Conservation (phyloP, 2,113 vertebrate species). For the Bubo scandiacus region DNA sequence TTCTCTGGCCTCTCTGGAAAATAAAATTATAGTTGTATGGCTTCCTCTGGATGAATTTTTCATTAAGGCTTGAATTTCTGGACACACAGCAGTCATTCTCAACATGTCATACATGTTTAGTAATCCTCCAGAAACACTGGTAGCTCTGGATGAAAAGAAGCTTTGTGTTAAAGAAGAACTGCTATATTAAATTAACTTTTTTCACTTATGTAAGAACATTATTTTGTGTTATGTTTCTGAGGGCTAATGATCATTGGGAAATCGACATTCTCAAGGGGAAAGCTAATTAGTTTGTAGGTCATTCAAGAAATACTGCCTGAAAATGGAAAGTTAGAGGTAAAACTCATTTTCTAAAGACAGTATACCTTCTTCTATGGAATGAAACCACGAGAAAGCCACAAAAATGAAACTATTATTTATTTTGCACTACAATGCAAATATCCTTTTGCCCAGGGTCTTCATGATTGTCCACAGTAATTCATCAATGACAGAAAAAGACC, state of each 20-base stretch:
- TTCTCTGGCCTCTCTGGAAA: neutral
- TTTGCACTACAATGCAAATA: neutral
- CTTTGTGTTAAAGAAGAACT: neutral
- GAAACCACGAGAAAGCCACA: neutral
- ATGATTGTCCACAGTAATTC: neutral
- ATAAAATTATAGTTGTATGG: neutral
- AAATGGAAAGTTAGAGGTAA: neutral
- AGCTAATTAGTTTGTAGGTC: conserved; percentile 18
- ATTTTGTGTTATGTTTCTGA: neutral
- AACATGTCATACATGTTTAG: neutral
- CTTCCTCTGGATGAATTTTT: neutral
- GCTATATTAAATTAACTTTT: neutral
- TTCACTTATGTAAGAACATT: neutral
- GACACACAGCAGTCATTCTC: neutral
- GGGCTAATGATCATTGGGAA: neutral
- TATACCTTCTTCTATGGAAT: neutral
- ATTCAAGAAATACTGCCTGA: neutral
- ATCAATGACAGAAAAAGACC: neutral
- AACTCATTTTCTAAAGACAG: neutral
- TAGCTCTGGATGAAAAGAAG: conserved; percentile 6
- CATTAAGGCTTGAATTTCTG: conserved; percentile 4
- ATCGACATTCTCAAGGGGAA: neutral
- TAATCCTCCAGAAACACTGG: neutral
- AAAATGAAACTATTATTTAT: neutral
- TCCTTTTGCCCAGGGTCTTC: neutral